Evolutionary conservation across 2,797 vertebrate species (phyloP), one percentile per base, ranked within the genome.

Genomic region (Phrynocephalus vlangalii): DNA sequence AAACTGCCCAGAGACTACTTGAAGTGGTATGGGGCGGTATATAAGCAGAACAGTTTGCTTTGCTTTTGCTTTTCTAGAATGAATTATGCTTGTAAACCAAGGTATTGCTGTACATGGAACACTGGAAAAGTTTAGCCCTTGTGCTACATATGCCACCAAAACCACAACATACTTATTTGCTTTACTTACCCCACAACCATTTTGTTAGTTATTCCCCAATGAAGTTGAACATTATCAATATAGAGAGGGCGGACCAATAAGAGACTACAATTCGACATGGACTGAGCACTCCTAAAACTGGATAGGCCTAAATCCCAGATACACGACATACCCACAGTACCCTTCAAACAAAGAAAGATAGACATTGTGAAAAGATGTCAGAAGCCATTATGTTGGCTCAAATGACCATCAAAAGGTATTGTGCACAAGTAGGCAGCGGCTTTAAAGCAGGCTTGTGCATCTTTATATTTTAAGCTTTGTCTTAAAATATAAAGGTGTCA

Each of bases 251-350:
- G 0, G 76, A 56, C 18, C 83, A 86, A 71, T 96, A 90, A 91
- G 97, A 96, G n/a, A 95, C 0, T 5, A 83, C 82, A 85, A 94
- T 85, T 33, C 95, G 95, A 60, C 85, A 16, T 2, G 88, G 86
- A 82, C 90, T 93, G 50, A 96, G 93, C 26, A 93, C 95, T 87
- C 90, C 95, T 90, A 96, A 93, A 91, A 96, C 93, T 60, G 95
- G 96, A 86, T 95, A 96, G n/a, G 94, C 93, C 96, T 96, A 97
- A 87, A 95, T 92, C 56, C 93, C 95, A 22, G 92, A 93, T 24
- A 52, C 92, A 70, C 94, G 72, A 91, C 90, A 91, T 86, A 95
- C 91, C 96, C 94, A 95, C 2, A 95, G 8, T 44, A 96, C 79
- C 94, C 95, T 96, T 92, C 44, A 84, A 90, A 66, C 38, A 90